These are phyloP conservation scores for Cephalopterus ornatus DNA, from an alignment of 2,113 vertebrate genomes.

Conservation along the genomic window DNA sequence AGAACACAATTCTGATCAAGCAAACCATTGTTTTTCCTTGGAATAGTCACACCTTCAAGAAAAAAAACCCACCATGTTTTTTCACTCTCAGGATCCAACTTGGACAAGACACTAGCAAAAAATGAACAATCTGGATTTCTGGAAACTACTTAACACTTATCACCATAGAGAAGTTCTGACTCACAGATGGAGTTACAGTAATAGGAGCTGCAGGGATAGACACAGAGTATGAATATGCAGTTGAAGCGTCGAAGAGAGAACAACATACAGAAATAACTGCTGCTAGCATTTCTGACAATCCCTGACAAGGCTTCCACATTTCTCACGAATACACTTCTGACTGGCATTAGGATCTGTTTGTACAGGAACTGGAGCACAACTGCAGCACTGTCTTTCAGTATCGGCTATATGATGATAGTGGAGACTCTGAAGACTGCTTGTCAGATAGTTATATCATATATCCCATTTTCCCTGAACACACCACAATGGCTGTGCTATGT, in stretches of 20 bases:
- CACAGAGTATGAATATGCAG: not conserved
- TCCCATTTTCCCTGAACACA: not conserved
- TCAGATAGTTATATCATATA: not conserved
- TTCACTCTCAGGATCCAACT: not conserved
- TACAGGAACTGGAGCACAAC: not conserved
- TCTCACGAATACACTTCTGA: not conserved
- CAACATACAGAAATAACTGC: not conserved
- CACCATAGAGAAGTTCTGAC: not conserved
- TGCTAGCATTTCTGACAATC: not conserved
- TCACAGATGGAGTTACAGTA: not conserved
- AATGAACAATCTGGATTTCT: not conserved
- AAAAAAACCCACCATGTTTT: not conserved
- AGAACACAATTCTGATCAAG: not conserved
- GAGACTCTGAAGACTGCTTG: not conserved
- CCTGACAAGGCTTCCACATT: not conserved
- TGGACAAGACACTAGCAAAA: not conserved
- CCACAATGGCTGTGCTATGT: not conserved
- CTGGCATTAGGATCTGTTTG: not conserved
- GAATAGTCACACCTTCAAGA: not conserved
- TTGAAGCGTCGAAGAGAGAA: not conserved
- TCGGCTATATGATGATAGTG: not conserved
- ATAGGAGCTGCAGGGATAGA: not conserved
- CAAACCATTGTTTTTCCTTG: not conserved
- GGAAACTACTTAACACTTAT: not conserved
- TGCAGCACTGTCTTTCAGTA: not conserved